Conservation (phyloP, 2,888 invertebrate genomes). For the Sialis lutaria region DNA sequence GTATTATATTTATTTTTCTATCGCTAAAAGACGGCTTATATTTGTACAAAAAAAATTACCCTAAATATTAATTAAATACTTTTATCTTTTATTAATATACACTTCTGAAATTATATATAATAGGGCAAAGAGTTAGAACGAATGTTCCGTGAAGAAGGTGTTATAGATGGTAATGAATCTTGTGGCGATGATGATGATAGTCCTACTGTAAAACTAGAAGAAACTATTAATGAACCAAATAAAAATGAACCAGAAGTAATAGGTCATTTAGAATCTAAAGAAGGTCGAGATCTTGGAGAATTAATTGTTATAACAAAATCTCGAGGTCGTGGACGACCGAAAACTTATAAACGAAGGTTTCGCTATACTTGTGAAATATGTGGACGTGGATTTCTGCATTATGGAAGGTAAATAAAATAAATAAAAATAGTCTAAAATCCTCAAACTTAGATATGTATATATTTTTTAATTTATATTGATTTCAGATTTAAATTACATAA, state of each 20-base stretch:
- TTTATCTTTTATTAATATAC: no score
- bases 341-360: slow-evolving; percentile 14
- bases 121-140: slow-evolving; percentile 58
- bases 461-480: not conserved
- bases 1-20: not conserved
- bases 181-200: slow-evolving; percentile 25
- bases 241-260: slow-evolving; percentile 33
- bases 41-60: not conserved
- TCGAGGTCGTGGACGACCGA: slow-evolving; percentile 12
- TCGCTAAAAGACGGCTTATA: no score
- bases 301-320: slow-evolving; percentile 38
- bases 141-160: slow-evolving; percentile 53
- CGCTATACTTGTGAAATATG: slow-evolving; percentile 33
- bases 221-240: slow-evolving; percentile 5
- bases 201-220: slow-evolving; percentile 13
- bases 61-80: no score
- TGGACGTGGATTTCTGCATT: slow-evolving; percentile 30
- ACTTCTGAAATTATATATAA: no score
- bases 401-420: slow-evolving; percentile 23
- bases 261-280: slow-evolving; percentile 44
- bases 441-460: no score
- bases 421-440: no score
- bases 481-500: slow-evolving; percentile 25
- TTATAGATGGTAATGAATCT: slow-evolving; percentile 41
- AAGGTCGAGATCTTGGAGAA: slow-evolving; percentile 40